phyloP scores from a whole-genome alignment of 2,888 invertebrate species.

The Pocota personata region DNA sequence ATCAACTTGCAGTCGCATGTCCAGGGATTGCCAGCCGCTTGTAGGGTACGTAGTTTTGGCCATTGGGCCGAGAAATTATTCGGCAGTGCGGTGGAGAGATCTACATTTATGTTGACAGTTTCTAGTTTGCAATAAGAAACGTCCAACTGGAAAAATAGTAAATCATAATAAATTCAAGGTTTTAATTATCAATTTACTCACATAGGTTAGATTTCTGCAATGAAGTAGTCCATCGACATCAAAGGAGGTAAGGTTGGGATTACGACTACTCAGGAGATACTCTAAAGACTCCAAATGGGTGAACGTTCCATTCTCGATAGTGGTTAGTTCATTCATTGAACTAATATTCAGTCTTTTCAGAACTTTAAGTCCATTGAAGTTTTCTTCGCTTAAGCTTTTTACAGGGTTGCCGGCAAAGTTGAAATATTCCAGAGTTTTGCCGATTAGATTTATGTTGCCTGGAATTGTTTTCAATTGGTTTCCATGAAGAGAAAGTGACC shows the following conservation, averaged over 20 bases:
- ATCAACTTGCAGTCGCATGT: conserved; percentile 85
- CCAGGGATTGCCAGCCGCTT: conserved; percentile 87
- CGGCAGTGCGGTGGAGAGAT: conserved; percentile 37
- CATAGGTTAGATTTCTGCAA: conserved; percentile 78
- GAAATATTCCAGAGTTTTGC: conserved; percentile 84
- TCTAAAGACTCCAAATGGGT: conserved; percentile 82
- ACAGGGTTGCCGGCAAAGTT: conserved; percentile 86
- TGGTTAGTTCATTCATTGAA: conserved; percentile 84
- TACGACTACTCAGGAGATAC: conserved; percentile 84
- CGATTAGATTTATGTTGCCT: conserved; percentile 84
- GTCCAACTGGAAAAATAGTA: conserved; percentile 84
- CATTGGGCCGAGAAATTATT: conserved; percentile 75
- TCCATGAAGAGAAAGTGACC: conserved; percentile 85
- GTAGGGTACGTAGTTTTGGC: conserved; percentile 84
- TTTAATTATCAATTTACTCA: conserved; percentile 67
- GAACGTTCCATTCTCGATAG: conserved; percentile 85
- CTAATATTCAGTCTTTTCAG: conserved; percentile 86
- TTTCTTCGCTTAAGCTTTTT: conserved; percentile 84
- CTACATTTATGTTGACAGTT: conserved; percentile 78
- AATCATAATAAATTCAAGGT: background rate
- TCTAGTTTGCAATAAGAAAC: conserved; percentile 86
- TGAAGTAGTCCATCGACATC: conserved; percentile 84
- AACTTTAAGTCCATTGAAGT: conserved; percentile 85
- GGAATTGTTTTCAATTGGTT: conserved; percentile 86
- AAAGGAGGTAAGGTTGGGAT: conserved; percentile 84